Evolutionary conservation across 2,888 invertebrate genomes (phyloP), one percentile per base, ranked within the genome.

Genomic region (Eubasilissa splendida): DNA sequence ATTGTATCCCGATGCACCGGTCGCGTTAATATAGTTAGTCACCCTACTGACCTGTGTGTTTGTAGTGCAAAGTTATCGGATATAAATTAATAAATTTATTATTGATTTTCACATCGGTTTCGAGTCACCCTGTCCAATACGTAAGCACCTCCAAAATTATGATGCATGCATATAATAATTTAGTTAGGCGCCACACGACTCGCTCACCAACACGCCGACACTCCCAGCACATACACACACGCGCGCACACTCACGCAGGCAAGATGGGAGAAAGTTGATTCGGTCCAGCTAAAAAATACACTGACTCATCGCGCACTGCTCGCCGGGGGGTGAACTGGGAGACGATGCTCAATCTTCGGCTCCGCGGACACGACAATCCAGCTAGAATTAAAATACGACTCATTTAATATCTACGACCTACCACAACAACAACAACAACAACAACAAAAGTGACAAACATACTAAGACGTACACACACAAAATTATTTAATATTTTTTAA

Each of bases 191-290:
- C 63, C 63, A 63, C 33, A 22, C 33, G 31, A 63, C 22, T 11
- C 11, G n/a, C 63, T 63, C 63, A 63, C 63, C 10, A 10, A 11
- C 10, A 63, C 63, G 22, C 7, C 3, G 3, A 63, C 14, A 31
- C 10, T 10, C 14, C 14, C 14, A 14, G 31, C 60, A 31, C 14
- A 63, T 10, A 3, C 63, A 31, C 14, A 63, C 31, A 63, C 8
- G 10, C 63, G 12, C 31, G 2, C 33, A 22, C 60, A 60, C 9
- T 22, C 60, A 22, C 22, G 3, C 3, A 60, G 60, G 22, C 60
- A 60, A 60, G 33, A 11, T 12, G 22, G 63, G 63, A 63, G 63
- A 63, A 63, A 63, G 63, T 63, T 63, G 63, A 63, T 63, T 63
- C 33, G 12, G 31, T 63, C 63, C 63, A 22, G 42, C 42, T 42